Conservation (phyloP, 2,113 vertebrate genomes). For the Urocolius indicus region DNA sequence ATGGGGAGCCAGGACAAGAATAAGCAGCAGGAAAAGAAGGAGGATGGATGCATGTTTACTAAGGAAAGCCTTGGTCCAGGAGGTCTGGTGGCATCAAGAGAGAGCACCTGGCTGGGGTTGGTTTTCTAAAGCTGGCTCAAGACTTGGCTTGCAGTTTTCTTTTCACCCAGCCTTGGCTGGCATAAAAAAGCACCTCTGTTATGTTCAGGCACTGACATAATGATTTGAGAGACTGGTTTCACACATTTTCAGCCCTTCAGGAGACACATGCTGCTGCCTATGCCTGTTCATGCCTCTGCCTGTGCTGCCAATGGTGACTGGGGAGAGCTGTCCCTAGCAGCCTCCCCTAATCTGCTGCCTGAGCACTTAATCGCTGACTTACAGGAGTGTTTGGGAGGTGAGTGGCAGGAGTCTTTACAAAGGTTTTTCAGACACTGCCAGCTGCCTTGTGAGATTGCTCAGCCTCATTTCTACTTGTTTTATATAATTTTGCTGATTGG, state of each 20-base stretch:
- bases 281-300: background rate
- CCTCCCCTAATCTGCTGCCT: background rate
- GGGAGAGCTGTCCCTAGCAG: background rate
- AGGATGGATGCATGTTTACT: background rate
- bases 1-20: background rate
- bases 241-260: background rate
- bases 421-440: background rate
- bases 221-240: background rate
- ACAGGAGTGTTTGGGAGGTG: background rate
- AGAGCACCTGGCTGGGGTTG: background rate
- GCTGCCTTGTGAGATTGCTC: background rate
- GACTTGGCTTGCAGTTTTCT: background rate
- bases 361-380: background rate
- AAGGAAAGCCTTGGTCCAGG: background rate
- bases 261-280: background rate
- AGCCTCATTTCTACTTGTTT: background rate
- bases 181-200: background rate
- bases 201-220: rapidly evolving
- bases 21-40: background rate
- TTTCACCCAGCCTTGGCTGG: background rate
- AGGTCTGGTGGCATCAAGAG: background rate
- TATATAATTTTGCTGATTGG: rapidly evolving
- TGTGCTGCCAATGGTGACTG: rapidly evolving
- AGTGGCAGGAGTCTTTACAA: background rate
- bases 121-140: background rate